Evolutionary conservation across 2,113 vertebrate genomes (phyloP).

Genomic region (Heterotilapia buettikoferi): DNA sequence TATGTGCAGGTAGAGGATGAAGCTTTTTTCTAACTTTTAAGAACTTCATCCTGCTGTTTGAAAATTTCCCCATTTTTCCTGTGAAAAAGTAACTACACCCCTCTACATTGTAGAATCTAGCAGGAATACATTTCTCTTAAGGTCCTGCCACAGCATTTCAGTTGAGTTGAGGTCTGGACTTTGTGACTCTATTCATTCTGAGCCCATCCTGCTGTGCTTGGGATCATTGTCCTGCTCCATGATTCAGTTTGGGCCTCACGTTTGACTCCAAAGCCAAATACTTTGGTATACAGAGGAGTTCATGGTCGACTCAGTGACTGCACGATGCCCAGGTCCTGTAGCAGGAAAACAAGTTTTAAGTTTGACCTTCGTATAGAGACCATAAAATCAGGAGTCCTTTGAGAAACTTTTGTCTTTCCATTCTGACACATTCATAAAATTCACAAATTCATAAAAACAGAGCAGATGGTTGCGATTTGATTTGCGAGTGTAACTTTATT

Average conservation of each 20-base stretch:
- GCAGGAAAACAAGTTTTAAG: neutral
- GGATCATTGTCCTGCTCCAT: neutral
- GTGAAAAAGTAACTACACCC: neutral
- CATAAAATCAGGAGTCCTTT: neutral
- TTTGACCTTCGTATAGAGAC: neutral
- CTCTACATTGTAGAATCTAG: neutral
- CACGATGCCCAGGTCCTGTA: neutral
- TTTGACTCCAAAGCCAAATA: rapidly evolving
- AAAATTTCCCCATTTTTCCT: rapidly evolving
- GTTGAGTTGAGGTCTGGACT: neutral
- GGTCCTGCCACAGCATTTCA: rapidly evolving
- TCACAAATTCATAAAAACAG: neutral
- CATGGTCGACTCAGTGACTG: neutral
- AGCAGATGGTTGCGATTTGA: neutral
- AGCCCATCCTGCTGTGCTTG: neutral
- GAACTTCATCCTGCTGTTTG: neutral
- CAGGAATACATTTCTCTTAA: neutral
- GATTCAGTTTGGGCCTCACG: no score
- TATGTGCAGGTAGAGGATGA: neutral
- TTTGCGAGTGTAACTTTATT: neutral
- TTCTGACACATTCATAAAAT: neutral
- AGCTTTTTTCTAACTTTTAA: neutral
- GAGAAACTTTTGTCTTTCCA: neutral
- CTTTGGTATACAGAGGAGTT: neutral
- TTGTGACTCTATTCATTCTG: neutral